Evolutionary conservation across 2,113 vertebrate species (phyloP).

Genomic region (Vulpes vulpes): DNA sequence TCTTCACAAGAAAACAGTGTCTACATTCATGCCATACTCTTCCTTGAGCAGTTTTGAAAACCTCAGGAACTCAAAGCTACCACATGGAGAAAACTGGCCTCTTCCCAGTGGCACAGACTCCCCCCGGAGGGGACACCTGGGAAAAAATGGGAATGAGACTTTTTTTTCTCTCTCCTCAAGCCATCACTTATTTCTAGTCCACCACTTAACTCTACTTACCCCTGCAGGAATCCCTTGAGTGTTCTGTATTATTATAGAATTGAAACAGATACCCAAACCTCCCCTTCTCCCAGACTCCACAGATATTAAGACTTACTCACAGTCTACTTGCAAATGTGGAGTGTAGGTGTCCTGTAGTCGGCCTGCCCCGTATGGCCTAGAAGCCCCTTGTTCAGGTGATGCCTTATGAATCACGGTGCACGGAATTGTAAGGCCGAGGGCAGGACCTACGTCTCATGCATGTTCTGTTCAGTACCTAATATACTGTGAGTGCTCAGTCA

Average conservation of each 20-base stretch:
- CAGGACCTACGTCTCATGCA: not conserved
- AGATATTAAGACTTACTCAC: not conserved
- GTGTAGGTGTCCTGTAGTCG: not conserved
- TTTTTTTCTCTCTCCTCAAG: not conserved
- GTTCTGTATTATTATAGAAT: not conserved
- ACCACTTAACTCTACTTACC: not conserved
- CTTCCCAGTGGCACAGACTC: not conserved
- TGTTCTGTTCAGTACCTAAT: not conserved
- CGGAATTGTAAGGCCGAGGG: not conserved
- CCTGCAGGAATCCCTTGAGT: not conserved
- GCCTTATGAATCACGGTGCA: not conserved
- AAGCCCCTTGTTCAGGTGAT: not conserved
- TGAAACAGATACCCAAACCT: not conserved
- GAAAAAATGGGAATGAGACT: not conserved
- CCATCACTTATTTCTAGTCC: not conserved
- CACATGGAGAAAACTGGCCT: not conserved
- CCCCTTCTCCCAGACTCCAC: not conserved
- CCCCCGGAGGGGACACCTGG: not conserved
- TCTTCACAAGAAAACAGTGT: conserved; percentile 43
- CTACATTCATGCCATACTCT: no score
- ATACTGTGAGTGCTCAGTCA: not conserved
- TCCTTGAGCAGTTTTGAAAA: conserved; percentile 40
- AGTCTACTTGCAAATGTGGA: not conserved
- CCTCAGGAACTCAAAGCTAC: conserved; percentile 11
- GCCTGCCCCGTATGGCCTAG: not conserved